Evolutionary conservation across 2,113 vertebrate species (phyloP).

Genomic region (Hoplias malabaricus): DNA sequence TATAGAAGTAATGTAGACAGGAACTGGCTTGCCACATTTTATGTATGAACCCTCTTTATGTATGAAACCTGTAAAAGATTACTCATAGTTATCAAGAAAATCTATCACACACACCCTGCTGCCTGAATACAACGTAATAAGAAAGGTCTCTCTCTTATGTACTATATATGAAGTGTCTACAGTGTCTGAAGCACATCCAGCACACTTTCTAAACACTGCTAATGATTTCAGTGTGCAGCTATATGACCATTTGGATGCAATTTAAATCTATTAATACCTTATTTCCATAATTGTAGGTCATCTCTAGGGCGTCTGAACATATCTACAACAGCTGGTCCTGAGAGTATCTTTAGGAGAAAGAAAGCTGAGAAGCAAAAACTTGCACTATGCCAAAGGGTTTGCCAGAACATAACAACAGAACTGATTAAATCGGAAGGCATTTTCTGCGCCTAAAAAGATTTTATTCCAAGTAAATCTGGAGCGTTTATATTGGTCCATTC

Average conservation of each 20-base stretch:
- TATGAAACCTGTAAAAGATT: not conserved
- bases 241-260: constrained; percentile 75
- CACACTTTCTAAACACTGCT: constrained; percentile 61
- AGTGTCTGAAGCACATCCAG: constrained; percentile 70
- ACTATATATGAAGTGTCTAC: constrained; percentile 41
- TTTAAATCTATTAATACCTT: constrained; percentile 76
- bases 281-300: constrained; percentile 76
- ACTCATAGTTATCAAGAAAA: not conserved
- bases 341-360: constrained; percentile 59
- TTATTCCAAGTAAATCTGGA: too few species aligned
- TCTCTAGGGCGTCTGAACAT: constrained; percentile 71
- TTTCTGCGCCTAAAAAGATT: too few species aligned
- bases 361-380: constrained; percentile 59
- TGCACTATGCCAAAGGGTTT: constrained; percentile 50
- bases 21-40: not conserved
- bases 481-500: too few species aligned
- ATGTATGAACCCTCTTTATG: not conserved
- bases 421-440: constrained; percentile 49
- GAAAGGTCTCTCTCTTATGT: not conserved
- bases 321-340: constrained; percentile 67
- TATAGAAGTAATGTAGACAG: not conserved
- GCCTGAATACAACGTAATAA: not conserved
- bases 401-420: constrained; percentile 49
- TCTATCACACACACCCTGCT: not conserved
- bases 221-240: constrained; percentile 71